Conservation (phyloP, 2,888 invertebrate species). For the Tetragnatha montana region DNA sequence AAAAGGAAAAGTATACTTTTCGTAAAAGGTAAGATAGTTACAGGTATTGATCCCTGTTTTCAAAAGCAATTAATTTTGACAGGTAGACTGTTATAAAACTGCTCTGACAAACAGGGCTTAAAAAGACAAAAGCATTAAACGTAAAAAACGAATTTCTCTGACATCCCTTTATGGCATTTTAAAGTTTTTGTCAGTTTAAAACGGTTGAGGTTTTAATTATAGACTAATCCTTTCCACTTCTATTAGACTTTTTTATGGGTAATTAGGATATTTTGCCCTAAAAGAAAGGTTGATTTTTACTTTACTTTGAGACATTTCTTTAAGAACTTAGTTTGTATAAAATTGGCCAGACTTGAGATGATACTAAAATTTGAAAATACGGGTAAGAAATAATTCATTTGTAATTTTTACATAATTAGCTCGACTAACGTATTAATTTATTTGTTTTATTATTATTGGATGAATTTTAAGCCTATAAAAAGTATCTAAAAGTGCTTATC, state of each 20-base stretch:
- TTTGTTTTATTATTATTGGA: too few relatives aligned
- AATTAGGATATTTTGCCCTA: background rate
- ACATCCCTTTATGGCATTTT: background rate
- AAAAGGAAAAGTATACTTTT: too few relatives aligned
- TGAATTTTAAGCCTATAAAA: too few relatives aligned
- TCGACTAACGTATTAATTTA: too few relatives aligned
- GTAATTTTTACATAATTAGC: too few relatives aligned
- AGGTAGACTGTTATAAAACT: background rate
- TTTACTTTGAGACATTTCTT: too few relatives aligned
- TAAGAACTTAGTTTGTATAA: too few relatives aligned
- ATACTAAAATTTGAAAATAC: too few relatives aligned
- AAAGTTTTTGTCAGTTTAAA: background rate
- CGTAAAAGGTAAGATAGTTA: background rate
- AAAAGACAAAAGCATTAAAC: background rate
- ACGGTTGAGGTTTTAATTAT: background rate
- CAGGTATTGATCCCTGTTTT: background rate
- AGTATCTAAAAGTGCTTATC: too few relatives aligned
- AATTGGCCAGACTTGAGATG: too few relatives aligned
- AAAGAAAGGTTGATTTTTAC: background rate
- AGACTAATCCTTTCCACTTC: background rate
- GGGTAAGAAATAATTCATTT: too few relatives aligned
- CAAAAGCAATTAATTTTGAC: background rate
- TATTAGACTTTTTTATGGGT: background rate
- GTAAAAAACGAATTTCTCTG: background rate
- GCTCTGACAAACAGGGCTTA: background rate